Base-by-base conservation (phyloP, 2,888 invertebrate genomes). In the Limnephilus lunatus region DNA sequence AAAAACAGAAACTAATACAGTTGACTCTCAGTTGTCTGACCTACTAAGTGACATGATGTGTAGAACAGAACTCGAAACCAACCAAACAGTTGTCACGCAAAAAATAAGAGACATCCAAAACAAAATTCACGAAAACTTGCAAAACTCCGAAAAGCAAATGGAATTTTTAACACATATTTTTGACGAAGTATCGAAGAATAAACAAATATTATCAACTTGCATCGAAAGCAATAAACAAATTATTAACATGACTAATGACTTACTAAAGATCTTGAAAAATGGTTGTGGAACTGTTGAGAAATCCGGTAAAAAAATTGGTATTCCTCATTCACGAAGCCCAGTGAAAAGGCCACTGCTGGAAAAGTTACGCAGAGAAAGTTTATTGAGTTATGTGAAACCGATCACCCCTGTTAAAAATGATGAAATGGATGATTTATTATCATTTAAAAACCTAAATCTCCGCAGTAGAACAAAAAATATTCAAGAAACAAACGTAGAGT, bases 21-120 rank as follows among this genome's bases (percentile, higher is more conserved):
- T 48, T 31, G 81, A 91, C n/a, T 30, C 91, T 32, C 82, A 90
- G 12, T 35, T 91, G 30, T 92, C 92, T 39, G 88, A 91, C 81
- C 68, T 89, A n/a, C 87, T 92, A 19, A 68, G 92, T 88, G 91
- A 90, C 19, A 39, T 91, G 48, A 39, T 91, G 48, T 30, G 39
- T 7, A 92, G 83, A 90, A 90, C 91, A 19, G 83, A 90, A 48
- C 53, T 90, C 14, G 32, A 88, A 11, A 44, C 87, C 9, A 82
- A 87, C 31, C 31, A 92, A 48, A n/a, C 83, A 31, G 44, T 83
- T 25, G 90, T 92, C 14, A 82, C 81, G 15, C 80, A 86, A 30
- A 85, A 91, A 31, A 53, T 91, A 81, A n/a, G 30, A 83, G 80
- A 87, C 19, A 89, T 92, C 19, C 44, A 89, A n/a, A 14, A 68